Evolutionary conservation across 2,113 vertebrate species (phyloP).

Genomic region (Chunga burmeisteri): DNA sequence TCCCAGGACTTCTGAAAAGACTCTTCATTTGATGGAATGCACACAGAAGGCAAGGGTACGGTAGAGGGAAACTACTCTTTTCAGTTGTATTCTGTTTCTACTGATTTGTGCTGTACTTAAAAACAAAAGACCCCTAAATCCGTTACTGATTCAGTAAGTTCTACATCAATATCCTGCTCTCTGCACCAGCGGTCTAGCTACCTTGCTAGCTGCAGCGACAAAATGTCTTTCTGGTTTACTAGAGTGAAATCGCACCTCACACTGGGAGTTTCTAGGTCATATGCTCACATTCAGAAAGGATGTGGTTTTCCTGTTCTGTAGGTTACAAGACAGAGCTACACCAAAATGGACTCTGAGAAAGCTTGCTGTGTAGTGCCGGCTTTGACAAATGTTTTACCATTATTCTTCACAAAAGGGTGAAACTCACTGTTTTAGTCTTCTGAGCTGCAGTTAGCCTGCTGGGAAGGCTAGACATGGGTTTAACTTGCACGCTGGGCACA

Average conservation of each 20-base stretch:
- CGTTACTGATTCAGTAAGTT: neutral
- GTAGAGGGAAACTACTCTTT: neutral
- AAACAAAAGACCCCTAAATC: neutral
- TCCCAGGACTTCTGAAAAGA: conserved; percentile 52
- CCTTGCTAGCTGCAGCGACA: neutral
- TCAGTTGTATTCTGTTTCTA: neutral
- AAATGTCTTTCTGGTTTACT: neutral
- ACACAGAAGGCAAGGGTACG: neutral
- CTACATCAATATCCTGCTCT: neutral
- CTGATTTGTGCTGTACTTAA: neutral
- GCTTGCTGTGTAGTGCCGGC: neutral
- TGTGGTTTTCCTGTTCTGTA: conserved; percentile 63
- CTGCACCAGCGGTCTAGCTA: neutral
- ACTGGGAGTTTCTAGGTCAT: neutral
- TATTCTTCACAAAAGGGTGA: neutral
- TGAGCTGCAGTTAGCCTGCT: neutral
- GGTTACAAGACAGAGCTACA: neutral
- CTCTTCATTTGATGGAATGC: neutral
- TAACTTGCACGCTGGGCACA: neutral
- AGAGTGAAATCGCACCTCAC: neutral
- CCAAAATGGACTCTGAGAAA: neutral
- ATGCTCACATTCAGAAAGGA: conserved; percentile 25
- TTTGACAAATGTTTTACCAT: neutral
- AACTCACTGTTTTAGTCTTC: neutral
- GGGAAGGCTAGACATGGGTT: neutral